Evolutionary conservation across 2,797 vertebrate species (phyloP), one percentile per base, ranked within the genome.

Genomic region (Calcarius lapponicus): DNA sequence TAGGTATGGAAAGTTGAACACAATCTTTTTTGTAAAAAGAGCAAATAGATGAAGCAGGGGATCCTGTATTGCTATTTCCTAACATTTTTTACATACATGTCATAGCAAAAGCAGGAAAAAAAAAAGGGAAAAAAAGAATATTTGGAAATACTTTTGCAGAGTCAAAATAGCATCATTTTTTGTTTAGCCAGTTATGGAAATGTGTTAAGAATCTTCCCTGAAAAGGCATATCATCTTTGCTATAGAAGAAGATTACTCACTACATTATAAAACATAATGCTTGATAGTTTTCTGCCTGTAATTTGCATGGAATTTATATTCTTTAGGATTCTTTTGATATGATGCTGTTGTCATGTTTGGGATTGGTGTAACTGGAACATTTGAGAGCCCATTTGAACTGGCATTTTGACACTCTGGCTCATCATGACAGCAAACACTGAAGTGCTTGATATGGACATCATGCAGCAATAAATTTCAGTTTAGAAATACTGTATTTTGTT

Each of bases 61-160:
- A 43, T 69, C 26, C 34, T 45, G 6, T 25, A 28, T 3, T 73
- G 16, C 8, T 31, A 38, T 82, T 87, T 85, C 40, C 34, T 45
- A 53, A 42, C 4, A 28, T 61, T 47, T 15, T 8, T 29, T 51
- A 25, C 13, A 31, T n/a, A 17, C 8, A n/a, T 20, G 9, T 7
- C 13, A 47, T 3, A 66, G 9, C 12, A 62, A 92, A 90, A 83
- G 15, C 7, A 82, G 16, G 7, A 5, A 25, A 61, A 43, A 61
- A 43, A 16, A 3, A 6, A 3, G 3, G 3, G 4, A 7, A 45
- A 40, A 26, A 54, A 29, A 13, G 0, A 58, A 4, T 6, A 31
- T 7, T 76, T 50, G 4, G 80, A 80, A 71, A 40, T 53, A 66
- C 47, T 56, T 89, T 82, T 85, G 7, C 5, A 10, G n/a, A 54